Conservation (phyloP, 2,113 vertebrate genomes). For the Myrmecophaga tridactyla region DNA sequence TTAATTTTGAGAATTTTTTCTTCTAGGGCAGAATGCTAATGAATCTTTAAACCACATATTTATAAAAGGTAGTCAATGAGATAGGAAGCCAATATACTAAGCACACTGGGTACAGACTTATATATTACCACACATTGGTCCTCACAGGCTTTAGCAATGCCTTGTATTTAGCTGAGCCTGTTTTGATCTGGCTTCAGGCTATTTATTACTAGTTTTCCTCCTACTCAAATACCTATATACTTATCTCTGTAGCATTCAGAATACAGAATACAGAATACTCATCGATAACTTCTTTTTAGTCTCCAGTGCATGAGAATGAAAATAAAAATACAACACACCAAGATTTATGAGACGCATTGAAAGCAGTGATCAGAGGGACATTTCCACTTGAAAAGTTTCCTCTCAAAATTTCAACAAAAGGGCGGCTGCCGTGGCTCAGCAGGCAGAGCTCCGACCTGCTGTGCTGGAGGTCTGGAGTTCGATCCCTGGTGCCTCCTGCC, state of each 20-base stretch:
- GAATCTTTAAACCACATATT: too few species aligned
- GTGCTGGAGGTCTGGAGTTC: too few species aligned
- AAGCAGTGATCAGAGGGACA: too few species aligned
- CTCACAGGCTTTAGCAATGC: not conserved
- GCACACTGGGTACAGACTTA: not conserved
- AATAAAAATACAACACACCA: too few species aligned
- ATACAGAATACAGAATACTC: too few species aligned
- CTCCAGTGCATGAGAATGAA: too few species aligned
- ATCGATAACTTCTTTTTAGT: too few species aligned
- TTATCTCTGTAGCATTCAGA: not conserved
- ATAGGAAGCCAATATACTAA: not conserved
- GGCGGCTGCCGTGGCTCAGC: too few species aligned
- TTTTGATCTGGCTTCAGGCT: not conserved
- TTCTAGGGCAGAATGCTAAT: not conserved
- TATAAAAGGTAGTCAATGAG: not conserved
- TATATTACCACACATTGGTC: not conserved
- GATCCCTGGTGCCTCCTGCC: too few species aligned
- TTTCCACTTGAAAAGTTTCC: not conserved
- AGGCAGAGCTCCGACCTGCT: too few species aligned
- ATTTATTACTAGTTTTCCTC: not conserved
- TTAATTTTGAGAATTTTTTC: not conserved
- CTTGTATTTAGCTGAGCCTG: not conserved
- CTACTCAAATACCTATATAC: not conserved
- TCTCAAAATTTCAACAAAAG: too few species aligned
- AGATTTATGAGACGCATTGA: too few species aligned